Base-by-base conservation (phyloP, 2,797 vertebrate species). In the Orientallactaga sibirica region DNA sequence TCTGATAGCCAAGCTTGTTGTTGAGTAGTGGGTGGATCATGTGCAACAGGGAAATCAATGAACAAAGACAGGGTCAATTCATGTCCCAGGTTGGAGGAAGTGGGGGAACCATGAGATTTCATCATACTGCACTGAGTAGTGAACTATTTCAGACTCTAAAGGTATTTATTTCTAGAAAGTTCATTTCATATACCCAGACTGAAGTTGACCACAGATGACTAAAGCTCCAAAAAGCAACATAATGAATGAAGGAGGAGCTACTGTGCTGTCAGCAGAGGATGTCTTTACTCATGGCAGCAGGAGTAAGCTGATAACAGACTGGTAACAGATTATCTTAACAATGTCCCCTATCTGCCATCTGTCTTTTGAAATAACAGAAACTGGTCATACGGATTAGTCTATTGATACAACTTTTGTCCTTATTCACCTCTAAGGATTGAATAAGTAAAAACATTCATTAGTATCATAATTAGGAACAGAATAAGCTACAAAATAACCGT, bases 311-410 rank as follows among this genome's bases (percentile, higher is more conserved):
- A 66, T 29, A 74, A 94, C 68, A 83, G 41, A 25, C 75, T 76
- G 88, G 68, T 75, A 86, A 70, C 37, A 93, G 73, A 89, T 87
- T 29, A 1, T 71, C 78, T 87, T 91, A 85, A 29, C 48, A 82
- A 89, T 55, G 29, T 29, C 11, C 2, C 8, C 68, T 71, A 37
- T 70, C 61, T 20, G 2, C 8, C 62, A 41, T 29, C 58, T 67
- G 55, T 66, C 43, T 78, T 81, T 73, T 89, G 85, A 94, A 94
- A 87, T 93, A 95, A 90, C 92, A 96, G 92, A 94, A 81, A 85
- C 67, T 29, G 82, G 52, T 19, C 7, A 27, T 88, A 71, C 4
- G 37, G 82, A 68, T 86, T 90, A 58, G 52, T 78, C 78, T 76
- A 67, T 75, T 90, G 86, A 91, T 89, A 89, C 33, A 68, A n/a